These are phyloP conservation scores for Eolophus roseicapilla DNA, from an alignment of 2,113 vertebrate species.

Conservation along the genomic window DNA sequence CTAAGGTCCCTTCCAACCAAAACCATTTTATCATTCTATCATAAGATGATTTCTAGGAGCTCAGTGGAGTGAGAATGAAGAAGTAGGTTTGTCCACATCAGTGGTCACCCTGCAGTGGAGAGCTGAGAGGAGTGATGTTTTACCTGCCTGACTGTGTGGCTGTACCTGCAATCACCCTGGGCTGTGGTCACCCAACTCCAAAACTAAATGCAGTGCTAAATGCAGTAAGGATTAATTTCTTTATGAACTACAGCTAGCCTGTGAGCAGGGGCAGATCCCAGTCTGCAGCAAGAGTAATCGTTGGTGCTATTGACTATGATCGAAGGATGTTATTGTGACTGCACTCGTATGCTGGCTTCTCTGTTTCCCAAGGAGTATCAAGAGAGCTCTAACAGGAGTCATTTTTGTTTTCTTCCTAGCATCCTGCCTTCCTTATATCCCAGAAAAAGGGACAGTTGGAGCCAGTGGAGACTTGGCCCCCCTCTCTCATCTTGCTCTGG, in stretches of 20 bases:
- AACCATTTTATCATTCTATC: background rate
- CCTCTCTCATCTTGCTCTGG: slow-evolving; percentile 93
- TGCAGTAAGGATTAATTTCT: background rate
- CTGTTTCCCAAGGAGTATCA: background rate
- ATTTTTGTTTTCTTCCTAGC: slow-evolving; percentile 70
- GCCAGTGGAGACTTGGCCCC: slow-evolving; percentile 97
- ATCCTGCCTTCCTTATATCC: slow-evolving; percentile 94
- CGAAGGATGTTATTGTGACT: background rate
- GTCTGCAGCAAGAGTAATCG: background rate
- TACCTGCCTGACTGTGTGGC: background rate
- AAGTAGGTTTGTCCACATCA: background rate
- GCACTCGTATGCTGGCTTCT: background rate
- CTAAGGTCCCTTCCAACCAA: background rate
- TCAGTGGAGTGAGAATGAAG: background rate
- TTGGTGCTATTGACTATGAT: background rate
- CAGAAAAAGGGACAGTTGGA: slow-evolving; percentile 96
- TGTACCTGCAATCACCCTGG: background rate
- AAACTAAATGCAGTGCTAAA: background rate
- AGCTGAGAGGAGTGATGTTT: background rate
- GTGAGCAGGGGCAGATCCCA: background rate
- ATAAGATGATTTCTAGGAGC: background rate
- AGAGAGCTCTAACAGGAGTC: background rate
- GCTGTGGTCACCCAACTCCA: background rate
- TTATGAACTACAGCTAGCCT: background rate
- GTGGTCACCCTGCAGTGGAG: background rate